Percentiles rank a stretch among this genome's conserved stretches.
These are phyloP conservation scores for Momotus momota DNA, from an alignment of 2,797 vertebrate genomes.

Conservation along the genomic window DNA sequence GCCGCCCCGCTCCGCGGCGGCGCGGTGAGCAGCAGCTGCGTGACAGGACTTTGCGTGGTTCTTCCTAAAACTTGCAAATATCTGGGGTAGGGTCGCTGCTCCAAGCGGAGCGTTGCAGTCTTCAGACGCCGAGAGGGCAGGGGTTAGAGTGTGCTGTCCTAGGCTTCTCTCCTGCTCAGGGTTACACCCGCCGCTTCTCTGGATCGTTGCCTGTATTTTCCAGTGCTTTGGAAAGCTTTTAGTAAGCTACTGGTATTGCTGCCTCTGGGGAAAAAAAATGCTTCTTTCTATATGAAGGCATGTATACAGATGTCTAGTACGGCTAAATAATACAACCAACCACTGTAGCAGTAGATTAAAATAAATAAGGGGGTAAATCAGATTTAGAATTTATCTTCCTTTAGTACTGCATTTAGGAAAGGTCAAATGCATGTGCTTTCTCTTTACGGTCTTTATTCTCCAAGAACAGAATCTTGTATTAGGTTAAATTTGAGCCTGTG, in stretches of 20 bases:
- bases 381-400: not conserved
- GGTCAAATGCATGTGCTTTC: not conserved
- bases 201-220: no score
- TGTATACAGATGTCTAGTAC: not conserved
- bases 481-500: not conserved
- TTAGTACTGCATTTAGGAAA: not conserved
- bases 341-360: not conserved
- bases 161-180: accelerated
- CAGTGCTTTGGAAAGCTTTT: not conserved
- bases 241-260: not conserved
- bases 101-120: accelerated
- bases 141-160: accelerated
- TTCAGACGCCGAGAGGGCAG: accelerated
- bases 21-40: accelerated
- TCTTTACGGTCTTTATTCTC: not conserved
- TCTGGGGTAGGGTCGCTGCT: accelerated
- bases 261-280: not conserved
- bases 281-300: no score
- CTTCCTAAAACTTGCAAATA: not conserved
- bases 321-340: accelerated
- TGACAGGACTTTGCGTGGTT: accelerated
- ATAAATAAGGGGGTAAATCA: not conserved
- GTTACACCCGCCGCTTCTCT: accelerated
- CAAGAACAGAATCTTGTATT: not conserved
- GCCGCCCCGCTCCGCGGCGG: not conserved